Evolutionary conservation across 2,113 vertebrate genomes (phyloP).

Genomic region (Paradisaea rubra): DNA sequence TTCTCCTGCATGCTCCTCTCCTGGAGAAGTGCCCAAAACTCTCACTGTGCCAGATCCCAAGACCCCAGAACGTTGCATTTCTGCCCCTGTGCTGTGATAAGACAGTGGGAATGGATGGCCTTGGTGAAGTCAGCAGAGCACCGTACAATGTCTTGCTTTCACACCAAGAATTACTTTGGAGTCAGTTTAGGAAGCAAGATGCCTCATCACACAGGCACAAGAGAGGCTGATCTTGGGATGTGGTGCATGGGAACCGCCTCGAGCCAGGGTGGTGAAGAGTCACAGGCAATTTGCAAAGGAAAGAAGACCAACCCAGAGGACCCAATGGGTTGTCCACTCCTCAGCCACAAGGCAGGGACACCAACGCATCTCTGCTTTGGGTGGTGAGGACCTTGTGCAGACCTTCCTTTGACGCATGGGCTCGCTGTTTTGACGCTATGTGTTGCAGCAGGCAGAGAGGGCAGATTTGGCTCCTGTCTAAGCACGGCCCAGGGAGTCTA

Average conservation of each 20-base stretch:
- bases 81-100: not conserved
- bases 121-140: not conserved
- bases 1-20: fast-evolving
- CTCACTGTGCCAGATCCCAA: not conserved
- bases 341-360: not conserved
- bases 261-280: not conserved
- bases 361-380: not conserved
- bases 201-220: not conserved
- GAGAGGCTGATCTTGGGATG: not conserved
- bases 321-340: too few species aligned
- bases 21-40: not conserved
- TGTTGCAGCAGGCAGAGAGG: fast-evolving
- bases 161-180: not conserved
- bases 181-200: not conserved
- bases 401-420: not conserved
- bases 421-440: fast-evolving
- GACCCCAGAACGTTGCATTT: not conserved
- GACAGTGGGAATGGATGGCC: not conserved
- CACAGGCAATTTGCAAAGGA: not conserved
- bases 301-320: not conserved
- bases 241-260: fast-evolving
- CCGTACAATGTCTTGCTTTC: not conserved
- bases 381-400: not conserved
- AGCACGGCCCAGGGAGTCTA: not conserved
- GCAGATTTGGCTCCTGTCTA: fast-evolving